Percentiles rank a stretch among this genome's conserved stretches.
These are phyloP conservation scores for Carpatolechia fugitivella DNA, from an alignment of 2,888 invertebrate species.

Conservation along the genomic window DNA sequence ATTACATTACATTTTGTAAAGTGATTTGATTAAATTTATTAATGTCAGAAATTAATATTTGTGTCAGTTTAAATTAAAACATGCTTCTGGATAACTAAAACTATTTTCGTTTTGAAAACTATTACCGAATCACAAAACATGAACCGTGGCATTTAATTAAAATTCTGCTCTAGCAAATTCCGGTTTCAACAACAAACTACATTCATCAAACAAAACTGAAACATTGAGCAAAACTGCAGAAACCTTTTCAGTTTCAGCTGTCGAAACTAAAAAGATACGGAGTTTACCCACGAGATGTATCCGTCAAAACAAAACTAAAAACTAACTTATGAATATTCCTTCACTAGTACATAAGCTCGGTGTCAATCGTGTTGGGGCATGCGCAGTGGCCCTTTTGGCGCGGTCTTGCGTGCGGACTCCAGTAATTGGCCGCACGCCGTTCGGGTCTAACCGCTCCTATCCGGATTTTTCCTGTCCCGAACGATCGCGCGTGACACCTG, in stretches of 20 bases:
- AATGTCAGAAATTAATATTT: too few species aligned
- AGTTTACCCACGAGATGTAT: conserved; percentile 43
- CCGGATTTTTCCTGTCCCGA: conserved; percentile 27
- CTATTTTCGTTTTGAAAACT: too few species aligned
- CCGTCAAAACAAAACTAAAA: conserved; percentile 64
- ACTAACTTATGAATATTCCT: conserved; percentile 70
- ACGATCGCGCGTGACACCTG: conserved; percentile 33
- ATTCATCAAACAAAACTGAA: neutral
- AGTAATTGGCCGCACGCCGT: conserved; percentile 70
- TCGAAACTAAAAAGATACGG: conserved; percentile 16
- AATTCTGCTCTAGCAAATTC: neutral
- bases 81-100: too few species aligned
- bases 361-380: conserved; percentile 65
- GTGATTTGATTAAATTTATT: too few species aligned
- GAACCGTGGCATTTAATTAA: neutral
- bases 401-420: conserved; percentile 54
- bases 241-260: conserved; percentile 5
- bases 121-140: too few species aligned
- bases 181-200: neutral
- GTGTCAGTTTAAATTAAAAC: too few species aligned
- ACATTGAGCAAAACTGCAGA: neutral
- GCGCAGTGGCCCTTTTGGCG: conserved; percentile 51
- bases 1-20: too few species aligned
- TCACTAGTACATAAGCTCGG: conserved; percentile 50
- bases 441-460: conserved; percentile 36